Evolutionary conservation across 2,888 invertebrate species (phyloP).

Genomic region (Elgonia sp.): DNA sequence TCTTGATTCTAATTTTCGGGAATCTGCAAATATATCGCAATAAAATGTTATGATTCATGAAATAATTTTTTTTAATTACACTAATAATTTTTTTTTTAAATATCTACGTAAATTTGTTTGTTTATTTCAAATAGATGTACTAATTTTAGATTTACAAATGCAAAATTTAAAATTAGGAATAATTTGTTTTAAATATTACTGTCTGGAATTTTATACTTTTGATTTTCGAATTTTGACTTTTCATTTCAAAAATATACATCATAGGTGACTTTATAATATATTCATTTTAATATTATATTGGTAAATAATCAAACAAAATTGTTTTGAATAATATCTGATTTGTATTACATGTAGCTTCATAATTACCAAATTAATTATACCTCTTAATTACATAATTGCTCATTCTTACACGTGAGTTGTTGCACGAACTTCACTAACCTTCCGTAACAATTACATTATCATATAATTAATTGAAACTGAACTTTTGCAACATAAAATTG

Average conservation of each 20-base stretch:
- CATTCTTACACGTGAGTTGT: not conserved
- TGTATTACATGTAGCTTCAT: not conserved
- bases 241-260: too few relatives aligned
- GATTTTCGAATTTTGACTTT: too few relatives aligned
- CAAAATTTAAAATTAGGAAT: too few relatives aligned
- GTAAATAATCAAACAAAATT: not conserved
- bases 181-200: too few relatives aligned
- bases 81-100: too few relatives aligned
- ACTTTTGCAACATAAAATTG: not conserved
- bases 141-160: too few relatives aligned
- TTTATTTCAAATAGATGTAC: too few relatives aligned
- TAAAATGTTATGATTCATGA: not conserved
- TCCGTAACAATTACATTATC: not conserved
- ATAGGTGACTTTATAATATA: too few relatives aligned
- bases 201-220: too few relatives aligned
- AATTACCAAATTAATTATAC: slow-evolving; percentile 16
- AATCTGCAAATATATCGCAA: slow-evolving; percentile 1
- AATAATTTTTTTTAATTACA: too few relatives aligned
- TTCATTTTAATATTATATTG: too few relatives aligned
- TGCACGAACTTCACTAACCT: not conserved
- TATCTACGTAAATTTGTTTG: too few relatives aligned
- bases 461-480: not conserved
- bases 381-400: slow-evolving; percentile 13
- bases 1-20: slow-evolving; percentile 7
- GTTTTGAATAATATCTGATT: not conserved